Evolutionary conservation across 2,113 vertebrate species (phyloP).

Genomic region (Nematolebias whitei): DNA sequence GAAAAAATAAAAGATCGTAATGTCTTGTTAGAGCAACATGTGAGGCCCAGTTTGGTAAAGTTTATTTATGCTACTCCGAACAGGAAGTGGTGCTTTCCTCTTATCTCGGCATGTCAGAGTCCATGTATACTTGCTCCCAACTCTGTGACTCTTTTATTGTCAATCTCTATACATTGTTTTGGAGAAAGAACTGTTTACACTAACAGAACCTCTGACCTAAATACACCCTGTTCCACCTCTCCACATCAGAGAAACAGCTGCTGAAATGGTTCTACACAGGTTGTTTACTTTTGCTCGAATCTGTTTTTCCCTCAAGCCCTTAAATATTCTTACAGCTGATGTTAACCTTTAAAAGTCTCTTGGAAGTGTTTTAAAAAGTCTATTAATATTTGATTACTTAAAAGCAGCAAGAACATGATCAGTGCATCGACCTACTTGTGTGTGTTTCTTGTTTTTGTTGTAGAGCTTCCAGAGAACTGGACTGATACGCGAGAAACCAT

Average conservation of each 20-base stretch:
- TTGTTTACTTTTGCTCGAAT: slow-evolving; percentile 51
- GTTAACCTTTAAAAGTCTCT: no score
- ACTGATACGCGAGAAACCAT: slow-evolving; percentile 92
- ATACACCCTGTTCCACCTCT: slow-evolving; percentile 38
- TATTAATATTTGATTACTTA: slow-evolving; percentile 16
- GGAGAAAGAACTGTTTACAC: slow-evolving; percentile 42
- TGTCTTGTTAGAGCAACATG: background rate
- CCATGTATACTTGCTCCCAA: slow-evolving; percentile 1
- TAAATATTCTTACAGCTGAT: no score
- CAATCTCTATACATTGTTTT: slow-evolving; percentile 27
- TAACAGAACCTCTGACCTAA: slow-evolving; percentile 50
- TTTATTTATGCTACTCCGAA: background rate
- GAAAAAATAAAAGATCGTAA: background rate
- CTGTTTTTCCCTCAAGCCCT: slow-evolving; percentile 19
- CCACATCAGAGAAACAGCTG: slow-evolving; percentile 18
- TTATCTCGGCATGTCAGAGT: slow-evolving; percentile 40
- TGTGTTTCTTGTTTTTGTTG: background rate
- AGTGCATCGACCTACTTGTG: slow-evolving; percentile 7
- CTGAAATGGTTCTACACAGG: slow-evolving; percentile 25
- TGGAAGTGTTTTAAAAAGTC: no score
- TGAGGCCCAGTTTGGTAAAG: background rate
- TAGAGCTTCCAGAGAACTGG: slow-evolving; percentile 96
- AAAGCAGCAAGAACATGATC: background rate
- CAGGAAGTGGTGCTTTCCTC: slow-evolving; percentile 1
- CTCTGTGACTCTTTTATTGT: slow-evolving; percentile 15